phyloP scores from a whole-genome alignment of 2,797 vertebrate species.

The Poliocrania exsul region DNA sequence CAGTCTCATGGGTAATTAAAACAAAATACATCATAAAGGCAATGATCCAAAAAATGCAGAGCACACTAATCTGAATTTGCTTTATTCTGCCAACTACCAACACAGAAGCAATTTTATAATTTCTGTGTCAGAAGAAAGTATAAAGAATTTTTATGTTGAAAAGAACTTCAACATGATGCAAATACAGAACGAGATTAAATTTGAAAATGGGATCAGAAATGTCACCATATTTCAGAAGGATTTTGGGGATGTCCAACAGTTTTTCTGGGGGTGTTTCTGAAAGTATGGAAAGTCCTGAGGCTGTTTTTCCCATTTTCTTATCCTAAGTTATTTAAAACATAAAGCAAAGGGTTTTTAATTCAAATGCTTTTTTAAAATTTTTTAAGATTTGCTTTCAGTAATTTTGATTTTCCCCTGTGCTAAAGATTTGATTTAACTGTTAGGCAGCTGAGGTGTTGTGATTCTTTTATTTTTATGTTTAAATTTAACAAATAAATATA shows the following conservation, averaged over 20 bases:
- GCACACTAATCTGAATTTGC: background rate
- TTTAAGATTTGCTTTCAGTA: background rate
- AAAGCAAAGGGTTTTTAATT: background rate
- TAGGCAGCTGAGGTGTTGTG: background rate
- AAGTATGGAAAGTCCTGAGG: background rate
- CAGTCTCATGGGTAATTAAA: conserved; percentile 11
- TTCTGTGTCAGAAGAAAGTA: background rate
- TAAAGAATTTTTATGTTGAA: background rate
- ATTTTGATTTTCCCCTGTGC: background rate
- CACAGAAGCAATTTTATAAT: background rate
- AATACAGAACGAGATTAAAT: background rate
- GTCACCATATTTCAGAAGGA: background rate
- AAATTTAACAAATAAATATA: background rate
- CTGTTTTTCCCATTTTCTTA: background rate
- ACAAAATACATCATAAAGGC: conserved; percentile 12
- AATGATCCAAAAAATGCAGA: conserved; percentile 10
- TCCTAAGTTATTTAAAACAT: background rate
- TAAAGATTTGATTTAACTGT: background rate
- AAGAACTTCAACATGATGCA: background rate
- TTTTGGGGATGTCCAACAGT: rapidly evolving
- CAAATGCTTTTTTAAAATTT: background rate
- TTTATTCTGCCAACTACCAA: background rate
- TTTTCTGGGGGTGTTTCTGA: background rate
- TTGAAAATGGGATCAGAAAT: background rate
- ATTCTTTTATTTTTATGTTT: background rate